Conservation (phyloP, 2,113 vertebrate genomes). For the Alouatta palliata region DNA sequence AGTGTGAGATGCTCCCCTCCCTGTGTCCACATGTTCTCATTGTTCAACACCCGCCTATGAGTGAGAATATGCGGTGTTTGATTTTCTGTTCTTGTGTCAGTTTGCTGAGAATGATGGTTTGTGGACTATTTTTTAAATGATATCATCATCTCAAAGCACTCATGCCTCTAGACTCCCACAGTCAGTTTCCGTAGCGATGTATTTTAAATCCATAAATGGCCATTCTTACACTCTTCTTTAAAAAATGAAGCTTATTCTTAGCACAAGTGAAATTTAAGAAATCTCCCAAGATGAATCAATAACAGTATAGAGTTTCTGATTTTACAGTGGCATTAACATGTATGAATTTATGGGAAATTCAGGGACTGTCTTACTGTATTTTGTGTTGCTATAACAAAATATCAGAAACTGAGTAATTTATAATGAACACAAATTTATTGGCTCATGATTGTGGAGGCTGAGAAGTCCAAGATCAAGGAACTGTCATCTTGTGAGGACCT, state of each 20-base stretch:
- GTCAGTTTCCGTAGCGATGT: conserved; percentile 44
- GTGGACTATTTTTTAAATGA: conserved; percentile 53
- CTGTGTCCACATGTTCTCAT: too few relatives aligned
- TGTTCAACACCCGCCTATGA: too few relatives aligned
- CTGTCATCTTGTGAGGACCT: neutral
- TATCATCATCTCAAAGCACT: conserved; percentile 45
- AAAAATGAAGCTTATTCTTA: conserved; percentile 39
- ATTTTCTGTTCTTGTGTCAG: too few relatives aligned
- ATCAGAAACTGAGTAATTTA: neutral
- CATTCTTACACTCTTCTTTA: conserved; percentile 3
- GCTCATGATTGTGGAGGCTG: neutral
- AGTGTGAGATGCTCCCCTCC: too few relatives aligned
- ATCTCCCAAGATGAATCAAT: neutral
- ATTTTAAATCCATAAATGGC: conserved; percentile 45
- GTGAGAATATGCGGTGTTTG: too few relatives aligned
- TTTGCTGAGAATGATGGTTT: too few relatives aligned
- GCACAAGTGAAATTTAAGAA: conserved; percentile 40
- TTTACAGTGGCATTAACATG: conserved; percentile 33
- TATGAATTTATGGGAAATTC: conserved; percentile 21
- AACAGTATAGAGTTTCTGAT: neutral
- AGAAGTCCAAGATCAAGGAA: neutral
- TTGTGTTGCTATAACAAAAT: neutral
- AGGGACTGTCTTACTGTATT: neutral
- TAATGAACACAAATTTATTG: neutral
- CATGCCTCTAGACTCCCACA: neutral